phyloP scores from a whole-genome alignment of 2,113 vertebrate genomes.

The Pygathrix nemaeus region DNA sequence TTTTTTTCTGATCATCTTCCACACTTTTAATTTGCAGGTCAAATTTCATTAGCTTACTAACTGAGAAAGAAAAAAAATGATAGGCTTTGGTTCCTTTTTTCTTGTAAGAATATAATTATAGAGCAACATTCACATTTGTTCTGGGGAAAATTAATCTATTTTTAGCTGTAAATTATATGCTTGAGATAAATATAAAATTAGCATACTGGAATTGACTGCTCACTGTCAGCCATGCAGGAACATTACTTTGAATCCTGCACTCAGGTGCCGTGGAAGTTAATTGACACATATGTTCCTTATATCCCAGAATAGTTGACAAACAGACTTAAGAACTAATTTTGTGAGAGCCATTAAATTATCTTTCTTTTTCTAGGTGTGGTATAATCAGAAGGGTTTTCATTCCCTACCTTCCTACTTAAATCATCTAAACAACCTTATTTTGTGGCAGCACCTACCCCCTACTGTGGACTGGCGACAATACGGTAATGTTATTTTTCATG shows the following conservation, averaged over 20 bases:
- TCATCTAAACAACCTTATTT: slow-evolving; percentile 85
- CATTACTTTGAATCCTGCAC: rapidly evolving
- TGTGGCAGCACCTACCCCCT: slow-evolving; percentile 82
- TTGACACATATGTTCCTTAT: background rate
- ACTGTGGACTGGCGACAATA: slow-evolving; percentile 79
- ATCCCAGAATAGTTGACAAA: background rate
- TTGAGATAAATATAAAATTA: slow-evolving; percentile 57
- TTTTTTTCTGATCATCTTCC: slow-evolving; percentile 50
- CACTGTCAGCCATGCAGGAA: background rate
- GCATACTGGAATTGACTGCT: background rate
- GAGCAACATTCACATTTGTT: slow-evolving; percentile 56
- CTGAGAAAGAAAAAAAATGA: slow-evolving; percentile 39
- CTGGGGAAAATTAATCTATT: slow-evolving; percentile 64
- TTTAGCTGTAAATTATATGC: slow-evolving; percentile 72
- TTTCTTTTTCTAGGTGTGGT: slow-evolving; percentile 84
- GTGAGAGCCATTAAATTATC: background rate
- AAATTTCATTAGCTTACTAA: slow-evolving; percentile 69
- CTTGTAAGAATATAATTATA: slow-evolving; percentile 61
- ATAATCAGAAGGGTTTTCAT: slow-evolving; percentile 85
- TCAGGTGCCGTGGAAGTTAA: background rate
- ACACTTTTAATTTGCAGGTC: slow-evolving; percentile 67
- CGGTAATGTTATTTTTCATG: slow-evolving; percentile 73
- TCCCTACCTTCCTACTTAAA: slow-evolving; percentile 84
- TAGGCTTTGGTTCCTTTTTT: background rate
- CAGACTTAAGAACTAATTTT: background rate